Conservation (phyloP, 2,888 invertebrate species). For the Lissocephala sabroskyi region DNA sequence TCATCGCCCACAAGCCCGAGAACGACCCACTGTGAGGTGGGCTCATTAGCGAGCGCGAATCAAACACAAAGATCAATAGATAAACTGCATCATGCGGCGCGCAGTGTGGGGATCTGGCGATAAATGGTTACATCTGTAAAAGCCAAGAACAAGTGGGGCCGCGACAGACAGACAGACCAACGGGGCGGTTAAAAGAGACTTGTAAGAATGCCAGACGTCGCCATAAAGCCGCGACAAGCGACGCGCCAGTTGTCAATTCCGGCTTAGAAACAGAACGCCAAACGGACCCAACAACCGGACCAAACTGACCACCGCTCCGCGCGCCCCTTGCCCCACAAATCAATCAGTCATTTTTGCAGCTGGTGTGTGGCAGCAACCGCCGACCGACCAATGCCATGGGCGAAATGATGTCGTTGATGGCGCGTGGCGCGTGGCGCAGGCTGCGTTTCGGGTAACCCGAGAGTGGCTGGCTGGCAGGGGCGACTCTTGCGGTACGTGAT, state of each 20-base stretch:
- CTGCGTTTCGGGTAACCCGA: conserved; percentile 4
- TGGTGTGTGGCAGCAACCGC: too few relatives aligned
- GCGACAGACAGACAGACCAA: conserved; percentile 23
- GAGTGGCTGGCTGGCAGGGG: conserved; percentile 12
- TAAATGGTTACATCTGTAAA: conserved; percentile 51
- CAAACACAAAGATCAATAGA: conserved; percentile 60
- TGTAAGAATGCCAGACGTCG: conserved; percentile 55
- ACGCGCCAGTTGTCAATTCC: conserved; percentile 30
- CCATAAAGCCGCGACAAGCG: conserved; percentile 28
- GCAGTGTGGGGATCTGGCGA: conserved; percentile 37
- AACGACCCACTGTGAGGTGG: conserved; percentile 32
- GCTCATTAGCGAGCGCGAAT: conserved; percentile 37
- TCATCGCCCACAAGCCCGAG: too few relatives aligned
- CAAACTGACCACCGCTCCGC: not conserved
- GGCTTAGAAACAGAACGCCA: conserved; percentile 22
- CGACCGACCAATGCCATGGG: too few relatives aligned
- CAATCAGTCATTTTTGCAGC: conserved; percentile 49
- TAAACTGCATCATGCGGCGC: conserved; percentile 44
- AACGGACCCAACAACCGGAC: not conserved
- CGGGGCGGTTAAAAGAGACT: conserved; percentile 17
- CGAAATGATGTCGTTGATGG: conserved; percentile 5
- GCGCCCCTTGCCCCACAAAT: conserved; percentile 46
- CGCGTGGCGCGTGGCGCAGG: conserved; percentile 30
- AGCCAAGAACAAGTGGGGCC: conserved; percentile 4
- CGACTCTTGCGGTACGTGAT: conserved; percentile 20